A percentile compares a stretch with the other conserved stretches of the same genome.
Conservation (phyloP, 2,888 invertebrate genomes). For the Coenonympha glycerion region DNA sequence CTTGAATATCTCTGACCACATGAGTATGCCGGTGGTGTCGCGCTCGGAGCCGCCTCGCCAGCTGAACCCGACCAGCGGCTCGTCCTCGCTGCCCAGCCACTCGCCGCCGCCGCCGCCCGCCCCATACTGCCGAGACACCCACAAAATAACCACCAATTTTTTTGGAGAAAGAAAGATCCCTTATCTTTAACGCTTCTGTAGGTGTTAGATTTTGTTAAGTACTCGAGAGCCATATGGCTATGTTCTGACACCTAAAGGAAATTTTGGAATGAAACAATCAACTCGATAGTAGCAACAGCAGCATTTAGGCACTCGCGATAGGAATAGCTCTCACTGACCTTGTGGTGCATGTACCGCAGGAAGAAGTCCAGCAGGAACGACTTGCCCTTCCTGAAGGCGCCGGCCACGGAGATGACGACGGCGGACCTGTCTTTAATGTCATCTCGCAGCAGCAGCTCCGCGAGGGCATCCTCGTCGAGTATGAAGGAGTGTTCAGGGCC, state of each 20-base stretch:
- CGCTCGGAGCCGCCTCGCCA: constrained; percentile 97
- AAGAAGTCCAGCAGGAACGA: constrained; percentile 98
- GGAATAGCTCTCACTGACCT: too few relatives aligned
- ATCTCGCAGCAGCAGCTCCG: constrained; percentile 83
- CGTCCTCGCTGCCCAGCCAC: constrained; percentile 90
- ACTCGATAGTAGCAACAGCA: too few relatives aligned
- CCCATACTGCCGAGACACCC: neutral
- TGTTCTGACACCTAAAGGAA: too few relatives aligned
- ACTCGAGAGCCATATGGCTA: too few relatives aligned
- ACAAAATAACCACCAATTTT: too few relatives aligned
- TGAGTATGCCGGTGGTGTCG: constrained; percentile 95
- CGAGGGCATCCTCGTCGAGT: constrained; percentile 87
- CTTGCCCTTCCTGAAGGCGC: constrained; percentile 99
- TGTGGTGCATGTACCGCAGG: constrained; percentile 91
- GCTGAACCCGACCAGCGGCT: constrained; percentile 91
- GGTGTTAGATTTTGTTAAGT: too few relatives aligned
- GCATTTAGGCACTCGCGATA: too few relatives aligned
- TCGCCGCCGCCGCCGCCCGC: constrained; percentile 69
- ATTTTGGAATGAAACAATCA: too few relatives aligned
- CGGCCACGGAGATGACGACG: constrained; percentile 96
- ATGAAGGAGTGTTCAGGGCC: constrained; percentile 91
- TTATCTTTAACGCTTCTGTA: too few relatives aligned
- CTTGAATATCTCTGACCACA: constrained; percentile 97
- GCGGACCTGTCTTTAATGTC: constrained; percentile 89
- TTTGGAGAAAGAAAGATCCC: too few relatives aligned